phyloP scores from a whole-genome alignment of 2,888 invertebrate genomes.

The Pyrrhia umbra region DNA sequence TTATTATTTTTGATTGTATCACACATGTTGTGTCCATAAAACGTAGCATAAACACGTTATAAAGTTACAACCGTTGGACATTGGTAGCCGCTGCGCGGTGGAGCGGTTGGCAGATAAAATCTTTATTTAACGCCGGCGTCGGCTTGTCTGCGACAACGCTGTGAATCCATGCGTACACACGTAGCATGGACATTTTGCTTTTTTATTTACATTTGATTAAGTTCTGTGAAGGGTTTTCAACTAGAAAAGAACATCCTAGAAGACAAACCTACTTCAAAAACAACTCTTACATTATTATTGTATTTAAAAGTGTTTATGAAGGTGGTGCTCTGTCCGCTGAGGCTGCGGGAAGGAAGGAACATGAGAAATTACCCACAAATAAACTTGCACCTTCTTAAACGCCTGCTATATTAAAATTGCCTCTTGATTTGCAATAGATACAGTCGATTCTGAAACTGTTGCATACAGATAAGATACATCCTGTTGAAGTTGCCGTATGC shows the following conservation, averaged over 20 bases:
- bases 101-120: slow-evolving; percentile 56
- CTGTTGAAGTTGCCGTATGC: slow-evolving; percentile 14
- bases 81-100: slow-evolving; percentile 15
- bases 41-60: slow-evolving; percentile 38
- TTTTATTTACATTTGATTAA: slow-evolving; percentile 33
- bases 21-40: slow-evolving; percentile 41
- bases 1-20: slow-evolving; percentile 43
- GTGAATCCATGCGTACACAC: slow-evolving; percentile 36
- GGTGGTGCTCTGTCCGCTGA: no score
- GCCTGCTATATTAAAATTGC: no score
- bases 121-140: slow-evolving; percentile 64
- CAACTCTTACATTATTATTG: no score
- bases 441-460: slow-evolving; percentile 1
- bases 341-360: no score
- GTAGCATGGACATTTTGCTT: slow-evolving; percentile 17
- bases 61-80: slow-evolving; percentile 39
- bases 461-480: slow-evolving; percentile 6
- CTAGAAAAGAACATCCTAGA: no score
- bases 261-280: no score
- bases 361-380: no score
- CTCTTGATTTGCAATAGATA: slow-evolving; percentile 4
- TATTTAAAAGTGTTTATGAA: no score
- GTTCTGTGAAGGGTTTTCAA: slow-evolving; percentile 3
- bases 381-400: no score
- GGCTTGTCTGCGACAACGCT: slow-evolving; percentile 58